phyloP scores from a whole-genome alignment of 2,113 vertebrate genomes.

The Grammomys surdaster region DNA sequence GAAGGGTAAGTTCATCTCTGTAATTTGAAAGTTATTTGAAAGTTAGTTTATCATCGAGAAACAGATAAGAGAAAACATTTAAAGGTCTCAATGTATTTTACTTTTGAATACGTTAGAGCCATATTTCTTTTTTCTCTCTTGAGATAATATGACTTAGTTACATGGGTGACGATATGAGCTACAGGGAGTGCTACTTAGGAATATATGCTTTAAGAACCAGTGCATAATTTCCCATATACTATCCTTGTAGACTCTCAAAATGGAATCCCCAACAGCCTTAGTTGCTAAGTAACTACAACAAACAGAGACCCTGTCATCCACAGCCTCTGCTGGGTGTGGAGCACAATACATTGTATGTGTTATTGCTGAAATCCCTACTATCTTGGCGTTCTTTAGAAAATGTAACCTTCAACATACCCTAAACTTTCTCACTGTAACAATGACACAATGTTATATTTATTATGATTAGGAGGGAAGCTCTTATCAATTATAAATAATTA shows the following conservation, averaged over 20 bases:
- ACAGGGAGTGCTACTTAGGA: background rate
- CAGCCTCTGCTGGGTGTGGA: background rate
- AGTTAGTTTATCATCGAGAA: background rate
- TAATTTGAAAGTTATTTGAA: background rate
- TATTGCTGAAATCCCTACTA: background rate
- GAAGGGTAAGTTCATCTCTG: background rate
- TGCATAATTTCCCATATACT: background rate
- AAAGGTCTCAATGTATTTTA: background rate
- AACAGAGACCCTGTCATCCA: background rate
- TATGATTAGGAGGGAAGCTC: background rate
- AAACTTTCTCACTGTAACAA: background rate
- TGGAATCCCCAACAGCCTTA: background rate
- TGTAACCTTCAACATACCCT: background rate
- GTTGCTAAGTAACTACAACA: background rate
- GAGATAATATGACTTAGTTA: background rate
- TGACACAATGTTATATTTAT: background rate
- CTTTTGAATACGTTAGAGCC: background rate
- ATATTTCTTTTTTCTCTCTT: background rate
- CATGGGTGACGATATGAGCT: background rate
- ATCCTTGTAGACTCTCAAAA: background rate
- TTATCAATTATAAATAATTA: constrained; percentile 2
- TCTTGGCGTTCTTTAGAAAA: background rate
- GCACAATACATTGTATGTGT: background rate
- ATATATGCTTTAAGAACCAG: background rate
- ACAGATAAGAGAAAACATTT: background rate